These are phyloP conservation scores for human (Homo sapiens) DNA, from an alignment of 2,113 vertebrate species.

Conservation along the genomic window DNA sequence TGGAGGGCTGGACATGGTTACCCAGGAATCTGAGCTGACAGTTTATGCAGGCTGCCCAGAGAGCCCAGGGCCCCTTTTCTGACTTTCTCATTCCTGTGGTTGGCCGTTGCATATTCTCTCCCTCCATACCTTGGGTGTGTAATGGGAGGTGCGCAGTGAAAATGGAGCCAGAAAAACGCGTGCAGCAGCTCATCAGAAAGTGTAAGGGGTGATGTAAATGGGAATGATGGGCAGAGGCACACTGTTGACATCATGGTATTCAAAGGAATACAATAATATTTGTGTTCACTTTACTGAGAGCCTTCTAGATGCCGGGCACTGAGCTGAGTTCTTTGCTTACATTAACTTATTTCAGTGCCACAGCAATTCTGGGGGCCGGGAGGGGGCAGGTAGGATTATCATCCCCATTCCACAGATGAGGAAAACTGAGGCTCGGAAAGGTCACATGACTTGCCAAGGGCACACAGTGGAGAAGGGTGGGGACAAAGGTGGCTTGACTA, in stretches of 20 bases:
- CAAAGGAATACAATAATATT: fast-evolving
- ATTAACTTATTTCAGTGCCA: fast-evolving
- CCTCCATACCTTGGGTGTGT: too few relatives aligned
- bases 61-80: neutral
- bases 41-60: neutral
- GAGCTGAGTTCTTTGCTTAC: neutral
- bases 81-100: neutral
- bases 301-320: neutral
- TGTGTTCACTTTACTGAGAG: too few relatives aligned
- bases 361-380: fast-evolving
- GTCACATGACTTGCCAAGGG: neutral
- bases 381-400: neutral
- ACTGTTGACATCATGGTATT: too few relatives aligned
- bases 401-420: neutral
- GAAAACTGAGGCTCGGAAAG: neutral
- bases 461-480: neutral
- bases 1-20: neutral
- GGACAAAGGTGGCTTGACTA: fast-evolving
- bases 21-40: neutral
- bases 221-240: neutral
- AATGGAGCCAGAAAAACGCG: neutral
- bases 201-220: fast-evolving
- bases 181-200: neutral
- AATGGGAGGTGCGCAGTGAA: neutral
- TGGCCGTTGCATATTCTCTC: neutral